Percentiles rank a stretch among this genome's conserved stretches.
These are phyloP conservation scores for Sardina pilchardus DNA, from an alignment of 2,113 vertebrate species.

Conservation along the genomic window DNA sequence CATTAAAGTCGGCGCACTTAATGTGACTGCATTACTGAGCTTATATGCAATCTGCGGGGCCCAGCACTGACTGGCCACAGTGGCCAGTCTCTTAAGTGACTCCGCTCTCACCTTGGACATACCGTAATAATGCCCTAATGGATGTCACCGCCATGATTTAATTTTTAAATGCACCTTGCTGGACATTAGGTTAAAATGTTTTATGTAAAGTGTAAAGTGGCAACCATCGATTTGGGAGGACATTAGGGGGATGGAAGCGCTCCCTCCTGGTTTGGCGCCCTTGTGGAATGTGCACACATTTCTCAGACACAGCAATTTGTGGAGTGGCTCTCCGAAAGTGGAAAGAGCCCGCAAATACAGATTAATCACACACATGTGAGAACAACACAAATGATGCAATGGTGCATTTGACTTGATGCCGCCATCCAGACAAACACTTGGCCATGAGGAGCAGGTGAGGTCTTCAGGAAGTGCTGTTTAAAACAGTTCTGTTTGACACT, in stretches of 20 bases:
- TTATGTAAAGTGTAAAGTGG: not conserved
- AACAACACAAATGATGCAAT: too few species aligned
- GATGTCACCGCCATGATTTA: not conserved
- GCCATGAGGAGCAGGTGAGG: too few species aligned
- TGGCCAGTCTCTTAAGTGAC: not conserved
- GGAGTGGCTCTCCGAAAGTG: not conserved
- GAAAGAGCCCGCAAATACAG: not conserved
- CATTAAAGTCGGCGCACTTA: constrained; percentile 16
- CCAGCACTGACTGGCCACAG: not conserved
- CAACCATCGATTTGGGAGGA: too few species aligned
- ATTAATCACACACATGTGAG: too few species aligned
- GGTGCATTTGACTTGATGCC: too few species aligned
- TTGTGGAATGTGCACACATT: too few species aligned
- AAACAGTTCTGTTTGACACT: too few species aligned
- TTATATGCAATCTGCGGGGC: constrained; percentile 21
- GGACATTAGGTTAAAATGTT: not conserved
- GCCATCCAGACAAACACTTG: too few species aligned
- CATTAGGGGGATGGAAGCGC: too few species aligned
- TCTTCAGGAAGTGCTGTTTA: too few species aligned
- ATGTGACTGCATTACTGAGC: constrained; percentile 3
- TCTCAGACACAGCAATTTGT: too few species aligned
- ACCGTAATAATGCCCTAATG: constrained; percentile 1
- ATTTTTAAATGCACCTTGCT: not conserved
- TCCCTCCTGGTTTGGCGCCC: too few species aligned
- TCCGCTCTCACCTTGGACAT: constrained; percentile 11